phyloP scores from a whole-genome alignment of 2,797 vertebrate genomes.

The Enteromius fasciolatus region DNA sequence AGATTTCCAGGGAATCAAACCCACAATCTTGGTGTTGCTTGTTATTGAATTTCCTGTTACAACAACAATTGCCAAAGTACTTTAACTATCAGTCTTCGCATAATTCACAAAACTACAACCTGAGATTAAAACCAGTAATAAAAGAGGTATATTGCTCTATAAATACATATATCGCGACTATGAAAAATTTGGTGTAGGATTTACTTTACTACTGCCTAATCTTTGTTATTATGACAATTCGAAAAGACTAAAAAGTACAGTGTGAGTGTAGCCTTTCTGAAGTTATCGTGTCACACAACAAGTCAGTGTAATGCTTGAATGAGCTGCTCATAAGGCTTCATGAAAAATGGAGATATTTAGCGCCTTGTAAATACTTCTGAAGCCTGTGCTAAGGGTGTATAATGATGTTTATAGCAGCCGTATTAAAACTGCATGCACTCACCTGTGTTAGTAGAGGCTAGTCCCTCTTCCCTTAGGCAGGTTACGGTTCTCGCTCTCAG shows the following conservation, averaged over 20 bases:
- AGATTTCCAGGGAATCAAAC: background rate
- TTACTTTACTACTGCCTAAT: background rate
- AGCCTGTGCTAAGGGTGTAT: slow-evolving; percentile 40
- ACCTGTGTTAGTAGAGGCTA: slow-evolving; percentile 56
- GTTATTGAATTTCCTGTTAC: background rate
- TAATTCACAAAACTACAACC: background rate
- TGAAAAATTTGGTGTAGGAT: background rate
- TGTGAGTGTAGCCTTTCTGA: background rate
- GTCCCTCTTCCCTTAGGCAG: slow-evolving; percentile 58
- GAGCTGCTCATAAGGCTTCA: background rate
- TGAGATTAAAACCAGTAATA: background rate
- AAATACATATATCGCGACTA: background rate
- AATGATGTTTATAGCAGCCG: slow-evolving; percentile 52
- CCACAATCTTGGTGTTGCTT: background rate
- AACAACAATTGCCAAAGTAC: background rate
- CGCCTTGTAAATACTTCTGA: slow-evolving; percentile 26
- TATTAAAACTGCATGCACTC: slow-evolving; percentile 54
- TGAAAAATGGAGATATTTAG: slow-evolving; percentile 26
- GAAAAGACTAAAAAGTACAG: background rate
- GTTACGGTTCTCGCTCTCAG: slow-evolving; percentile 61
- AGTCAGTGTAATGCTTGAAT: background rate
- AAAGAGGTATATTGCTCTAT: background rate
- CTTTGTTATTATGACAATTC: background rate
- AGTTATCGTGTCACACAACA: background rate
- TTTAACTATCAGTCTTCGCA: background rate